These are phyloP conservation scores for Dromiciops gliroides DNA, from an alignment of 2,113 vertebrate genomes.

Conservation along the genomic window DNA sequence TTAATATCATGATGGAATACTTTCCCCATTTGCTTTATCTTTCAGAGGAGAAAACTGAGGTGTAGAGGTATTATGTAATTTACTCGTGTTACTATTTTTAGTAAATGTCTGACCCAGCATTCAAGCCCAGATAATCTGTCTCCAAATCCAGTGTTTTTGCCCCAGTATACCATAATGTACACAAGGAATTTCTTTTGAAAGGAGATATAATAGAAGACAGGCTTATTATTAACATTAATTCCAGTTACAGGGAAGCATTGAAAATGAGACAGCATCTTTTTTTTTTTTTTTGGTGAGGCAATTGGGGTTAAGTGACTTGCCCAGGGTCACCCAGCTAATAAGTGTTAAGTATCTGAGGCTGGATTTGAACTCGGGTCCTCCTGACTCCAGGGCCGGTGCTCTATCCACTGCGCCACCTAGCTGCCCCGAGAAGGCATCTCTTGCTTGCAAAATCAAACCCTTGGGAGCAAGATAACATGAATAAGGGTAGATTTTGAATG, in stretches of 20 bases:
- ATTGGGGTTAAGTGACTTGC: too few relatives aligned
- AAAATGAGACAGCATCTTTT: background rate
- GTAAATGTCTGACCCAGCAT: background rate
- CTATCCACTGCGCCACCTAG: too few relatives aligned
- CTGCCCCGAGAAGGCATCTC: background rate
- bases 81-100: constrained; percentile 8
- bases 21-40: background rate
- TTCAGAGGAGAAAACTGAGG: constrained; percentile 21
- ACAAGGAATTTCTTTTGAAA: background rate
- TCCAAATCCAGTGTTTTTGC: background rate
- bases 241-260: background rate
- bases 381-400: too few relatives aligned
- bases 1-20: too few relatives aligned
- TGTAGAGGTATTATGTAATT: constrained; percentile 1
- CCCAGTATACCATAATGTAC: too few relatives aligned
- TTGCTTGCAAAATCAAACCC: too few relatives aligned
- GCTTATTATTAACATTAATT: constrained; percentile 2
- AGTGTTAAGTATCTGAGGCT: too few relatives aligned
- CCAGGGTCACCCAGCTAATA: too few relatives aligned
- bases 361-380: too few relatives aligned
- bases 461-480: too few relatives aligned
- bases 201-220: background rate
- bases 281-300: too few relatives aligned
- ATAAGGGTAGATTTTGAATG: background rate
- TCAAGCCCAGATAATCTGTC: background rate